Evolutionary conservation across 2,888 invertebrate genomes (phyloP), one percentile per base, ranked within the genome.

Genomic region (Ochropleura plecta): DNA sequence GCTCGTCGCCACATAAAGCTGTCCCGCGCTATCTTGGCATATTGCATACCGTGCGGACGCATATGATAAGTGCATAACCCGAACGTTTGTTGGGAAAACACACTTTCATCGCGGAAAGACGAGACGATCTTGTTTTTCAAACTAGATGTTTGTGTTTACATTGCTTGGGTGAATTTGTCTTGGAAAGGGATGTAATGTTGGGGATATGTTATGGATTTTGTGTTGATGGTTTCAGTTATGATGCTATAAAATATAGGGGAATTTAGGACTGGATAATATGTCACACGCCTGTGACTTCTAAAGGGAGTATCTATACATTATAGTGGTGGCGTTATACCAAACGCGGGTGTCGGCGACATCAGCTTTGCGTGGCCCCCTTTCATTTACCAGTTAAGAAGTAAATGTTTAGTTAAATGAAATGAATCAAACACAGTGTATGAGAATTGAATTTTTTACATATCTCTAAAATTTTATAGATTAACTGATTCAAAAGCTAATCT

Each of bases 41-140:
- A 93, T 92, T 92, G 93, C 91, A 88, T 86, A 87, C 87, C 93
- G 92, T 93, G 93, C 90, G 90, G 87, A 90, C 92, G 93, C 93
- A 93, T 93, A 94, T 91, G 91, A 94, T 94, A 94, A 93, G 92
- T 93, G 92, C 92, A 92, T 92, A 91, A 91, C 86, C 88, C 89
- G 86, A 79, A 84, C 86, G 86, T 83, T 86, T 85, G 88, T 86
- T 76, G 73, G 84, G 87, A 86, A 86, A 86, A 87, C 84, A 86
- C 74, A 80, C 82, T 86, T 80, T 78, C 83, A 80, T 76, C 78
- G 86, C 44, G 73, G 67, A 81, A 78, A 85, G 74, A 67, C 63
- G 70, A 87, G 86, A 87, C 79, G 73, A 76, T 81, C 73, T 74
- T 86, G 88, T 86, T 87, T 87, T 87, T 80, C 76, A 71, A 71